Conservation (phyloP, 2,113 vertebrate genomes). For the Meles meles region DNA sequence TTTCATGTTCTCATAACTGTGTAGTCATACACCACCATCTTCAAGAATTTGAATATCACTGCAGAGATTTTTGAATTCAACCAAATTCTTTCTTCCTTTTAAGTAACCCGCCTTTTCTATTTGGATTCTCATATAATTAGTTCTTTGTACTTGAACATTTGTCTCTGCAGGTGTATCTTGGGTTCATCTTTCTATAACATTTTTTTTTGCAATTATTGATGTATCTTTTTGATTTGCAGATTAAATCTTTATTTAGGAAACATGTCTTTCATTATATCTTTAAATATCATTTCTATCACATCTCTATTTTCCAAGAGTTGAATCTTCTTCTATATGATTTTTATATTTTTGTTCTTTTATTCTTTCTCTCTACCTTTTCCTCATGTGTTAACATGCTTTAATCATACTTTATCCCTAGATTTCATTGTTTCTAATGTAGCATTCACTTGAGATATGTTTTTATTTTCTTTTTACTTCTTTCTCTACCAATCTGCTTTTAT, state of each 20-base stretch:
- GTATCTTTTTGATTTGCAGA: neutral
- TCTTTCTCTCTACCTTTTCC: neutral
- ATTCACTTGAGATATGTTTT: neutral
- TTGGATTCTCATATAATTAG: neutral
- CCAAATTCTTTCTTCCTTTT: neutral
- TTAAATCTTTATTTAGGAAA: neutral
- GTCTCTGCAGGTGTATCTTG: neutral
- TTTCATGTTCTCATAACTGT: neutral
- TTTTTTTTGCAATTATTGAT: neutral
- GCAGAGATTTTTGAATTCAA: neutral
- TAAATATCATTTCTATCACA: neutral
- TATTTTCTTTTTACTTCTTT: neutral
- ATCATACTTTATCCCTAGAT: neutral
- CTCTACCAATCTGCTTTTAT: neutral
- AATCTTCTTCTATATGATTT: neutral
- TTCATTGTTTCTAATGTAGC: neutral
- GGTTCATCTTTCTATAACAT: neutral
- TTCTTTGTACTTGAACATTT: neutral
- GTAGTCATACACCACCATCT: neutral
- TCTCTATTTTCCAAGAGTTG: neutral
- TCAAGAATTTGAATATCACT: neutral
- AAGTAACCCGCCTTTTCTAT: neutral
- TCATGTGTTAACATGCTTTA: neutral
- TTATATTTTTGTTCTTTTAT: neutral
- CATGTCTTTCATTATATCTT: neutral